A percentile compares a stretch with the other conserved stretches of the same genome.
phyloP scores from a whole-genome alignment of 1,140 invertebrate genomes.

The Holotrichia oblita region DNA sequence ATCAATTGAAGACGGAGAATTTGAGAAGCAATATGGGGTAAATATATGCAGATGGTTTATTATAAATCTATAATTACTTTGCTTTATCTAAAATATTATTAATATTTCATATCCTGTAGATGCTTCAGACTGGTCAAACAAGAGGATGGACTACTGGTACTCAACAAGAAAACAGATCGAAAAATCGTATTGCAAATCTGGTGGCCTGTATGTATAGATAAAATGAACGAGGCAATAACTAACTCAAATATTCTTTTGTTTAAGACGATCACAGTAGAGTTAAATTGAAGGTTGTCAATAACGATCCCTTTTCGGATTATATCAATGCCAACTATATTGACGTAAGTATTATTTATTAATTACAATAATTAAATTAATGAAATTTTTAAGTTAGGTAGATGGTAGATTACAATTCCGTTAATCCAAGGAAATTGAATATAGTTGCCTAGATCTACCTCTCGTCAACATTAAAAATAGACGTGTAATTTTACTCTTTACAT shows the following conservation, averaged over 20 bases:
- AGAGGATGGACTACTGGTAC: constrained; percentile 49
- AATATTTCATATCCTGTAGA: constrained; percentile 42
- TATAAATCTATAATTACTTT: not conserved
- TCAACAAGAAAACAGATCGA: constrained; percentile 68
- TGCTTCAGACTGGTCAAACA: constrained; percentile 51
- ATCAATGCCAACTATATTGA: constrained; percentile 97
- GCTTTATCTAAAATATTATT: not conserved
- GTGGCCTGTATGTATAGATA: constrained; percentile 71
- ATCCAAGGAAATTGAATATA: too few species aligned
- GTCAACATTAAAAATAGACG: not conserved
- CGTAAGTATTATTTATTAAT: constrained; percentile 69
- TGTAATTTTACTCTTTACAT: too few species aligned
- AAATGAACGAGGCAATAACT: not conserved
- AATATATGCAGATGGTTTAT: not conserved
- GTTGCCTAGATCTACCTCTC: too few species aligned
- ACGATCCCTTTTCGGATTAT: constrained; percentile 90
- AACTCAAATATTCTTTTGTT: constrained; percentile 54
- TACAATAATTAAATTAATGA: not conserved
- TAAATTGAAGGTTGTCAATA: constrained; percentile 82
- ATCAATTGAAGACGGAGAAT: constrained; percentile 44
- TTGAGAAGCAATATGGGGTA: constrained; percentile 45
- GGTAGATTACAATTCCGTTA: too few species aligned
- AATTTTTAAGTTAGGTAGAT: not conserved
- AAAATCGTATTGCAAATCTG: constrained; percentile 83
- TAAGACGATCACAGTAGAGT: constrained; percentile 97